These are phyloP conservation scores for Phoeniculus purpureus DNA, from an alignment of 2,797 vertebrate species.

Conservation along the genomic window DNA sequence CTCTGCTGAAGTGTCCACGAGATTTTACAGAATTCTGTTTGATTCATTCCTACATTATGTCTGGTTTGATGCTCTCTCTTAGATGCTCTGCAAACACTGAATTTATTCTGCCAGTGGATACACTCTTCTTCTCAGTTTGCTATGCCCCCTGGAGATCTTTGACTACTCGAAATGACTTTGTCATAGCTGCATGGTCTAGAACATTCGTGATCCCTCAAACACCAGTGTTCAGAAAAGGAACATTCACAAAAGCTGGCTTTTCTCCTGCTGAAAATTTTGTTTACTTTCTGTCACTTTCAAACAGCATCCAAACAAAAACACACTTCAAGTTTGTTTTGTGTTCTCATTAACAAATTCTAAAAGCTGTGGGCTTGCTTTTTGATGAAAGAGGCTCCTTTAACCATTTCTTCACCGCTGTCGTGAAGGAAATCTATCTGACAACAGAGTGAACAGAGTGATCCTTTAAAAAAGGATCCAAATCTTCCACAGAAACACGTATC, in stretches of 20 bases:
- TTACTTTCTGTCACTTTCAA: constrained; percentile 14
- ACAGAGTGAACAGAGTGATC: neutral
- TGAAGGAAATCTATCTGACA: neutral
- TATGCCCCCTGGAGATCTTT: neutral
- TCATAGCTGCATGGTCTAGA: neutral
- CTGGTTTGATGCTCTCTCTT: neutral
- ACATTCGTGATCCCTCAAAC: neutral
- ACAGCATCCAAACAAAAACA: neutral
- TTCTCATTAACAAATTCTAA: neutral
- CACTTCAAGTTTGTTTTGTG: neutral
- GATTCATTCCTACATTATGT: neutral
- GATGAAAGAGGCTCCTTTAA: neutral
- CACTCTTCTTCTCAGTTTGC: neutral
- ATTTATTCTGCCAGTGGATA: neutral
- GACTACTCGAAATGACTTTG: neutral
- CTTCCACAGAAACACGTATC: neutral
- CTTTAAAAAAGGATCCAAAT: neutral
- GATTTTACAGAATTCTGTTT: neutral
- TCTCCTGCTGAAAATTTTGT: neutral
- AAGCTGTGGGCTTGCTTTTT: neutral
- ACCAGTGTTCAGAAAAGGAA: neutral
- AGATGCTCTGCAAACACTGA: neutral
- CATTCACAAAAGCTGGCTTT: neutral
- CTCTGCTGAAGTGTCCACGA: neutral
- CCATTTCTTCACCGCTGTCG: neutral